phyloP scores from a whole-genome alignment of 1,140 invertebrate species.

The Rhyacophila brunnea region DNA sequence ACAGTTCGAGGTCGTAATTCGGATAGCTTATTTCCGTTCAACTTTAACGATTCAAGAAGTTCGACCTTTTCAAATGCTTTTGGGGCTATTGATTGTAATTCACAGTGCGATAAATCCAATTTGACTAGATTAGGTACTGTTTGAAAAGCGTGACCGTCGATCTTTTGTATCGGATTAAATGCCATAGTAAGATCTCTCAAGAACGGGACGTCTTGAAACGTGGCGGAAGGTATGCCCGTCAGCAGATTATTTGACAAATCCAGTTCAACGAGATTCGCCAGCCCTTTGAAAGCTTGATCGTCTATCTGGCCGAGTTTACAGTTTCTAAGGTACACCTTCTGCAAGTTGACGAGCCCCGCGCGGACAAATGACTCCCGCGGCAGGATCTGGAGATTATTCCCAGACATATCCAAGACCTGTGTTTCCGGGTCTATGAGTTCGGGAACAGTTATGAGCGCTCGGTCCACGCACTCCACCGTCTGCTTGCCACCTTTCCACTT shows the following conservation, averaged over 20 bases:
- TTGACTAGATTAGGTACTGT: slow-evolving; percentile 76
- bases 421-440: slow-evolving; percentile 80
- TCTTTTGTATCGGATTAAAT: slow-evolving; percentile 77
- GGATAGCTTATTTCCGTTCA: slow-evolving; percentile 77
- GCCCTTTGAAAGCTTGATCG: slow-evolving; percentile 73
- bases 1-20: slow-evolving; percentile 71
- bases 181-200: slow-evolving; percentile 76
- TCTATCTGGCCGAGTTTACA: slow-evolving; percentile 85
- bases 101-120: slow-evolving; percentile 79
- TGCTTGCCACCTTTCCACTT: slow-evolving; percentile 93
- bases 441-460: slow-evolving; percentile 77
- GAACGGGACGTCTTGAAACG: slow-evolving; percentile 74
- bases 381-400: slow-evolving; percentile 81
- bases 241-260: slow-evolving; percentile 83
- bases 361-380: slow-evolving; percentile 76
- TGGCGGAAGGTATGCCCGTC: slow-evolving; percentile 71
- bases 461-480: slow-evolving; percentile 83
- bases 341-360: slow-evolving; percentile 79
- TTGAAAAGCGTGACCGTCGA: slow-evolving; percentile 73
- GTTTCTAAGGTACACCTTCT: slow-evolving; percentile 77
- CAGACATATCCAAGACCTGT: slow-evolving; percentile 85
- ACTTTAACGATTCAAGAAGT: slow-evolving; percentile 74
- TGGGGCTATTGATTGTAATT: slow-evolving; percentile 71
- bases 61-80: slow-evolving; percentile 77
- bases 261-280: slow-evolving; percentile 85